Conservation (phyloP, 2,888 invertebrate genomes). For the Leistus spinibarbis region DNA sequence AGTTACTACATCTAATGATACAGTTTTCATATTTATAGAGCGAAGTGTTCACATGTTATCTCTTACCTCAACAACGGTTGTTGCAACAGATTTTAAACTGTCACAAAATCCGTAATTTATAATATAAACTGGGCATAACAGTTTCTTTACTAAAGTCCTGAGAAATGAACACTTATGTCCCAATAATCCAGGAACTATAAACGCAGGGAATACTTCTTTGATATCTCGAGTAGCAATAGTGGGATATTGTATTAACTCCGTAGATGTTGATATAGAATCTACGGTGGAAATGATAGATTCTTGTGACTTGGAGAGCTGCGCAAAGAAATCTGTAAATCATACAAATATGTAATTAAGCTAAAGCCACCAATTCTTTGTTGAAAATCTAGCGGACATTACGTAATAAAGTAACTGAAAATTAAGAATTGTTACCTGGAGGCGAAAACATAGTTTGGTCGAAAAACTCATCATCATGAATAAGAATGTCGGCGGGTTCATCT, state of each 20-base stretch:
- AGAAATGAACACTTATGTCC: neutral
- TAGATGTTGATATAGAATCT: neutral
- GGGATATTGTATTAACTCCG: neutral
- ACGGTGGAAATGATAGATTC: neutral
- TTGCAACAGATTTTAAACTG: neutral
- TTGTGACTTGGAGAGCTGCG: neutral
- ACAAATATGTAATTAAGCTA: slow-evolving; percentile 7
- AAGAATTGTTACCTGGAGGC: neutral
- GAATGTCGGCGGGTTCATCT: neutral
- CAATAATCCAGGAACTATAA: slow-evolving; percentile 4
- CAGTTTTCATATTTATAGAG: no score
- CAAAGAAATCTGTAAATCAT: slow-evolving; percentile 9
- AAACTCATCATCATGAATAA: neutral
- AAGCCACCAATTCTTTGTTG: neutral
- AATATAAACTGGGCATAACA: neutral
- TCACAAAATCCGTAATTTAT: neutral
- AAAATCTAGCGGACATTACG: no score
- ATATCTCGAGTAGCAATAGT: neutral
- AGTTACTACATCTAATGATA: no score
- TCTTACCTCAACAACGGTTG: neutral
- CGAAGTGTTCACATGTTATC: no score
- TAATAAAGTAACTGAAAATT: neutral
- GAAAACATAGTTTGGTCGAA: neutral
- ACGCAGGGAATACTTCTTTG: neutral
- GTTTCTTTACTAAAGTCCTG: neutral